Base-by-base conservation (phyloP, 2,888 invertebrate species). In the Sclerodermus sp. region DNA sequence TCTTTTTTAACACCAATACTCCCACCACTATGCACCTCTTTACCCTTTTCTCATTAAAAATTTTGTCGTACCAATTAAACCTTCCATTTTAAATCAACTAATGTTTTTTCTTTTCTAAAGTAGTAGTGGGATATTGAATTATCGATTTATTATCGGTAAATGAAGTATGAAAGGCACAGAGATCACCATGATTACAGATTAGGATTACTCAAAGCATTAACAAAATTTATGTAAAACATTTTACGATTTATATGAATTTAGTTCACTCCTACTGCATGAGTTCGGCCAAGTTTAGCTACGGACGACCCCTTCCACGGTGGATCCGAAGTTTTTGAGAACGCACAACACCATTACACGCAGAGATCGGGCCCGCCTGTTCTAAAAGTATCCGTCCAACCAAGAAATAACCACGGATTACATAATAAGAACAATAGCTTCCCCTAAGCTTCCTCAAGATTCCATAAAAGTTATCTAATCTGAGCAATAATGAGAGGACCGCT, bases 231-330 rank as follows among this genome's bases (percentile, higher is more conserved):
- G 23, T 23, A 23, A 5, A 23, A 23, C 23, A 23, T 8, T 23
- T 5, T 23, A 8, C 9, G 3, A 29, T 29, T 14, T n/a, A 41
- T 29, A 12, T 13, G 10, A 16, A 41, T 41, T 12, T 34, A 34
- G 34, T 4, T n/a, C 34, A 13, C 34, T 34, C 12, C 12, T 13
- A 13, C 13, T 34, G 34, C 13, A 13, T n/a, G 42, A 34, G 46
- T 39, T 51, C 47, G 50, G 43, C 52, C 54, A 58, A 62, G 55
- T 57, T 62, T 62, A 62, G 55, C 47, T 38, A 49, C 36, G 42
- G 16, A 36, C 49, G 53, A 47, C 32, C 44, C 30, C 23, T 34
- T 34, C 34, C 13, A 12, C 34, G 34, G 12, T 34, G 34, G 34
- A 34, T 34, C 3, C 34, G 34, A 13, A 13, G 34, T 13, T 34